Evolutionary conservation across 2,888 invertebrate species (phyloP).

Genomic region (Drosophila maculinotata): DNA sequence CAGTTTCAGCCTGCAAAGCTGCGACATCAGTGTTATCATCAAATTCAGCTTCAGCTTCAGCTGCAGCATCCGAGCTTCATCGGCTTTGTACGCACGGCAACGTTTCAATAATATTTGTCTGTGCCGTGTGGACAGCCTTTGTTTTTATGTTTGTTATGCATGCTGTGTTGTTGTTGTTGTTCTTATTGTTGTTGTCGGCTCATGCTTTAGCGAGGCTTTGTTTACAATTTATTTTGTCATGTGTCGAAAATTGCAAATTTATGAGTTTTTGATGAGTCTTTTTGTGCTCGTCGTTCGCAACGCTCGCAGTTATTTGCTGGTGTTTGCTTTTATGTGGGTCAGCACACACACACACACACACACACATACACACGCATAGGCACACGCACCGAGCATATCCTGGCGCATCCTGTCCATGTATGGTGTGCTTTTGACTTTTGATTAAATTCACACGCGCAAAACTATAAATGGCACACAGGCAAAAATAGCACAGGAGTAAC

Average conservation of each 20-base stretch:
- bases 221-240: constrained; percentile 78
- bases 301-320: constrained; percentile 59
- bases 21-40: constrained; percentile 18
- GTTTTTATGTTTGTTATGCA: constrained; percentile 52
- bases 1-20: not conserved
- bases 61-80: no score
- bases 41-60: constrained; percentile 36
- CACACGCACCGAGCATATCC: constrained; percentile 50
- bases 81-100: constrained; percentile 36
- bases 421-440: constrained; percentile 71
- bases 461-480: constrained; percentile 44
- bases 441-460: constrained; percentile 74
- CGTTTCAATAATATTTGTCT: constrained; percentile 47
- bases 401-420: constrained; percentile 28
- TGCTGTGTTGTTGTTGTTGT: constrained; percentile 24
- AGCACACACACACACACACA: constrained; percentile 31
- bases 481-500: constrained; percentile 17
- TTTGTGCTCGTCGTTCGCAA: constrained; percentile 55
- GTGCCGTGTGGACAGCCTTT: constrained; percentile 45
- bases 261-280: constrained; percentile 83
- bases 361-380: constrained; percentile 29
- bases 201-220: constrained; percentile 62
- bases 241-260: constrained; percentile 82
- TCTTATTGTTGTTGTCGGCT: no score
- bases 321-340: constrained; percentile 68